Evolutionary conservation across 1,140 invertebrate species (phyloP).

Genomic region (Stenopsyche tienmushanensis): DNA sequence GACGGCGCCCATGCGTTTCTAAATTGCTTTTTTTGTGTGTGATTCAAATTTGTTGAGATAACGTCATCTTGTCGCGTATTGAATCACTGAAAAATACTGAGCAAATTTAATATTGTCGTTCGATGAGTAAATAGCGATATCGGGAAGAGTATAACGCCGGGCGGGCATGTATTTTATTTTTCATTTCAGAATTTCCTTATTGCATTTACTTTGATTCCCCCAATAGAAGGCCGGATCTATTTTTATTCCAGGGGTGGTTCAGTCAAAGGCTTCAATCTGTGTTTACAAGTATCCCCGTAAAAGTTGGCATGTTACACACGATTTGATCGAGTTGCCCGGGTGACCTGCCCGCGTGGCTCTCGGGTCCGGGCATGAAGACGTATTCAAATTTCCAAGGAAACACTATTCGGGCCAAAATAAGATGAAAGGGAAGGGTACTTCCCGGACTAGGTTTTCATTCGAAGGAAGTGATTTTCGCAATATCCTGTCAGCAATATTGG

Average conservation of each 20-base stretch:
- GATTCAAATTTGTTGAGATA: too few relatives aligned
- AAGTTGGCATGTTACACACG: constrained; percentile 14
- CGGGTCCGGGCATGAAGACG: not conserved
- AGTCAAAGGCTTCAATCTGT: constrained; percentile 15
- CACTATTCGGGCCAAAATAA: constrained; percentile 24
- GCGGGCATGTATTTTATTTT: too few relatives aligned
- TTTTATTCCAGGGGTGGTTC: not conserved
- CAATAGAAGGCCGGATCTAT: not conserved
- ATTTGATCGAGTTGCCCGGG: constrained; percentile 22
- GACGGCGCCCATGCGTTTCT: too few relatives aligned
- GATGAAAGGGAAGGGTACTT: not conserved
- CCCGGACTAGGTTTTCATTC: constrained; percentile 14
- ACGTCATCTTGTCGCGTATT: too few relatives aligned
- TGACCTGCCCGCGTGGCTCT: not conserved
- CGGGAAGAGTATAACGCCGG: too few relatives aligned
- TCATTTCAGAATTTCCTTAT: too few relatives aligned
- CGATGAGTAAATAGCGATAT: too few relatives aligned
- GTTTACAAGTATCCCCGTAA: constrained; percentile 21
- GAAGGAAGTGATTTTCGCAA: constrained; percentile 41
- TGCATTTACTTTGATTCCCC: not conserved
- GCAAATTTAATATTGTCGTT: too few relatives aligned
- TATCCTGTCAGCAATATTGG: constrained; percentile 42
- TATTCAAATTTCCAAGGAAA: constrained; percentile 37
- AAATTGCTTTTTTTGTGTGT: too few relatives aligned
- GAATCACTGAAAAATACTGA: too few relatives aligned